These are phyloP conservation scores for Euplagia quadripunctaria DNA, from an alignment of 2,888 invertebrate genomes.

Conservation along the genomic window DNA sequence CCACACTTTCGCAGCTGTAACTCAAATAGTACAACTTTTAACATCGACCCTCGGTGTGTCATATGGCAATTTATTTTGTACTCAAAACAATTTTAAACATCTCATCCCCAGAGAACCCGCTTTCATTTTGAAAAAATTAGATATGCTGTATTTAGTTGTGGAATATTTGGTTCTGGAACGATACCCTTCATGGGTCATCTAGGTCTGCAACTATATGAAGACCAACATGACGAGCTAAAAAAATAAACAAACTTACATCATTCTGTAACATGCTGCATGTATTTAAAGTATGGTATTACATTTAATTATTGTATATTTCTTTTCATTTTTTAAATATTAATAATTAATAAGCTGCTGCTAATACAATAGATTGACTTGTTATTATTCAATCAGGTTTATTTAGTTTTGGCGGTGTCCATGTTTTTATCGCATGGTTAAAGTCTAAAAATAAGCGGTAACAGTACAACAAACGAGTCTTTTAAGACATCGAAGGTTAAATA, in stretches of 20 bases:
- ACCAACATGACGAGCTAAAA: not conserved
- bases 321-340: too few relatives aligned
- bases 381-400: too few relatives aligned
- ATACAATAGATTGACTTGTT: too few relatives aligned
- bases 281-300: too few relatives aligned
- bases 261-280: not conserved
- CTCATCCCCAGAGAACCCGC: not conserved
- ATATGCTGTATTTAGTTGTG: not conserved
- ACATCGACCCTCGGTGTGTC: not conserved
- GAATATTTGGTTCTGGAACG: not conserved
- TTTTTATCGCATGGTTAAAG: not conserved
- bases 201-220: not conserved
- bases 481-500: not conserved
- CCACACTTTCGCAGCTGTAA: not conserved
- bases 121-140: not conserved
- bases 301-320: too few relatives aligned
- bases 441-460: not conserved
- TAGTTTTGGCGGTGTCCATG: too few relatives aligned
- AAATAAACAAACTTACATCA: not conserved
- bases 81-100: not conserved
- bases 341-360: too few relatives aligned
- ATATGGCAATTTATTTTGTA: not conserved
- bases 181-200: too few relatives aligned
- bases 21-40: not conserved
- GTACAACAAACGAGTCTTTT: not conserved